These are phyloP conservation scores for Malurus melanocephalus DNA, from an alignment of 2,113 vertebrate genomes.

Conservation along the genomic window DNA sequence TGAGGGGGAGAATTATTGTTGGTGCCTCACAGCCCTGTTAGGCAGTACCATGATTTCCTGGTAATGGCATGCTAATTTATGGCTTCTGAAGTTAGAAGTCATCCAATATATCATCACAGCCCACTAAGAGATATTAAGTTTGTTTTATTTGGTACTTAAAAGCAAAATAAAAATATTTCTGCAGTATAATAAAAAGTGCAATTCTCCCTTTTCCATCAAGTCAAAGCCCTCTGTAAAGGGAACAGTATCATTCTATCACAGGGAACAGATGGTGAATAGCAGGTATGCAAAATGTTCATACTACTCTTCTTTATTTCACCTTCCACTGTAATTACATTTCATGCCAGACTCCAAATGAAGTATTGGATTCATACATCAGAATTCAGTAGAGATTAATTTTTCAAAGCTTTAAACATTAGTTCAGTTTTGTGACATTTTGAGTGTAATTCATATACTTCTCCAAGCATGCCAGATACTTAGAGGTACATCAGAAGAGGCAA, in stretches of 20 bases:
- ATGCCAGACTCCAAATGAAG: slow-evolving; percentile 39
- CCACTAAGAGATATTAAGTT: not conserved
- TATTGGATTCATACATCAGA: slow-evolving; percentile 38
- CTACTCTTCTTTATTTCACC: slow-evolving; percentile 58
- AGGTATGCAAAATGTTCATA: slow-evolving; percentile 50
- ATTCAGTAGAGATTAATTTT: slow-evolving; percentile 30
- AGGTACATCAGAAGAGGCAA: not conserved
- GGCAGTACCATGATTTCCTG: not conserved
- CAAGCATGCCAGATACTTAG: not conserved
- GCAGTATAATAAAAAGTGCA: not conserved
- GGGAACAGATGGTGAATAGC: slow-evolving; percentile 62
- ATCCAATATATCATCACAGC: not conserved
- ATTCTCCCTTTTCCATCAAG: not conserved
- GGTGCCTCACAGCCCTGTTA: not conserved
- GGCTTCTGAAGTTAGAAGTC: not conserved
- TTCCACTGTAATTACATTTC: slow-evolving; percentile 47
- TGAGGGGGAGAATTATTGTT: not conserved
- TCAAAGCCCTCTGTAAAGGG: not conserved
- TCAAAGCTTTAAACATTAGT: slow-evolving; percentile 21
- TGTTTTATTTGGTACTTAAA: not conserved
- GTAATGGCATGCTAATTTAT: not conserved
- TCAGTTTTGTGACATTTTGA: slow-evolving; percentile 27
- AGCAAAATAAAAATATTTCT: slow-evolving; percentile 1
- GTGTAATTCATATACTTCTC: not conserved
- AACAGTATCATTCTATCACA: slow-evolving; percentile 24